These are phyloP conservation scores for Aethes cnicana DNA, from an alignment of 2,888 invertebrate species.

Conservation along the genomic window DNA sequence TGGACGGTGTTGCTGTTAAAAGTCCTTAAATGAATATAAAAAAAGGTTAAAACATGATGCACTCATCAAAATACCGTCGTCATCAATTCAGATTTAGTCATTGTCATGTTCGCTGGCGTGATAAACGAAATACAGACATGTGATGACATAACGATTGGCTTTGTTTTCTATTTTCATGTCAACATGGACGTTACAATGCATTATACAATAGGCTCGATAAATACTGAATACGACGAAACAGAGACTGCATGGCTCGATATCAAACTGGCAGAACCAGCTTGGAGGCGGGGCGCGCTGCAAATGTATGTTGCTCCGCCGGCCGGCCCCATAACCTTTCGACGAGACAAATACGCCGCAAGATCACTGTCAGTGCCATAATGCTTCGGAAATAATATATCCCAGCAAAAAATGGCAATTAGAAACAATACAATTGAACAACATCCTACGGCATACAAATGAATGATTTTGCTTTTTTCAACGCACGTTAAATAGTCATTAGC, in stretches of 20 bases:
- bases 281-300: slow-evolving; percentile 33
- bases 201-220: slow-evolving; percentile 17
- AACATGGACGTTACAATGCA: slow-evolving; percentile 5
- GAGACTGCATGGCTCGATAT: slow-evolving; percentile 17
- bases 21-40: no score
- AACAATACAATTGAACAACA: slow-evolving; percentile 58
- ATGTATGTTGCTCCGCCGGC: slow-evolving; percentile 28
- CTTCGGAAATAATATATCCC: slow-evolving; percentile 49
- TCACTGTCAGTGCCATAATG: slow-evolving; percentile 54
- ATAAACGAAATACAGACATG: slow-evolving; percentile 54
- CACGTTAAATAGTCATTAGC: slow-evolving; percentile 63
- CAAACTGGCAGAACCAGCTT: slow-evolving; percentile 23
- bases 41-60: no score
- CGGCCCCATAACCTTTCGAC: slow-evolving; percentile 49
- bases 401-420: slow-evolving; percentile 60
- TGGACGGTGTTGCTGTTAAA: no score
- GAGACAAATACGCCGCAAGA: slow-evolving; percentile 50
- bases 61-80: no score
- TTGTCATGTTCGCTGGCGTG: slow-evolving; percentile 42
- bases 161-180: slow-evolving; percentile 17
- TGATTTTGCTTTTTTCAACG: slow-evolving; percentile 45
- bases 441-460: slow-evolving; percentile 39
- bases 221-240: slow-evolving; percentile 5
- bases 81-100: slow-evolving; percentile 12
- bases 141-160: slow-evolving; percentile 63